Percentiles rank a stretch among this genome's conserved stretches.
phyloP scores from a whole-genome alignment of 2,888 invertebrate species.

The Ichneumon xanthorius region DNA sequence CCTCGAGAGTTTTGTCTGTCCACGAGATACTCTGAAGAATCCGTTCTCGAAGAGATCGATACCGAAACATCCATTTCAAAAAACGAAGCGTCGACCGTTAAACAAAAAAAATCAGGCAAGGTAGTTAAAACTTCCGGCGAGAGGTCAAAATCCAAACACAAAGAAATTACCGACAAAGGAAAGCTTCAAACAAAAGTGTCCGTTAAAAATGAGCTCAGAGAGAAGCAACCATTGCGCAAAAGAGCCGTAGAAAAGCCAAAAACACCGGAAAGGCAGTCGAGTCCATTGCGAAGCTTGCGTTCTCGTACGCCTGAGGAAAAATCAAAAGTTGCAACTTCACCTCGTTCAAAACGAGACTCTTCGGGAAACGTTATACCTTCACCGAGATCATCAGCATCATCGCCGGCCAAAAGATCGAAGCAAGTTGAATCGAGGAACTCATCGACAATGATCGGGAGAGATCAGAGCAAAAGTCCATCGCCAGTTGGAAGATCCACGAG shows the following conservation, averaged over 20 bases:
- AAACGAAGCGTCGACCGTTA: background rate
- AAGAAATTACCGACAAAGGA: slow-evolving; percentile 17
- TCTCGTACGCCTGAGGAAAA: slow-evolving; percentile 28
- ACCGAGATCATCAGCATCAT: slow-evolving; percentile 30
- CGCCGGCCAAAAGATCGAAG: slow-evolving; percentile 60
- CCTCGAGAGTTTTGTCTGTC: slow-evolving; percentile 70
- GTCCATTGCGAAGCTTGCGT: slow-evolving; percentile 46
- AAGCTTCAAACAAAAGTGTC: slow-evolving; percentile 9
- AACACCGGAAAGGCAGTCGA: slow-evolving; percentile 45
- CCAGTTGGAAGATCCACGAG: slow-evolving; percentile 42
- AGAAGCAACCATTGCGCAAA: slow-evolving; percentile 48
- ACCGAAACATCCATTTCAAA: slow-evolving; percentile 18
- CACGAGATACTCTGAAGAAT: slow-evolving; percentile 56
- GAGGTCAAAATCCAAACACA: slow-evolving; percentile 18
- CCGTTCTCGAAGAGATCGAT: slow-evolving; percentile 57
- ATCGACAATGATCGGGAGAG: background rate
- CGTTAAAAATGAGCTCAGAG: background rate
- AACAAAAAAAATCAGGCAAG: slow-evolving; percentile 54
- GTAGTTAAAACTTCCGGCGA: slow-evolving; percentile 28
- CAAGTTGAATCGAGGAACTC: slow-evolving; percentile 14
- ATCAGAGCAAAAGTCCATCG: slow-evolving; percentile 44
- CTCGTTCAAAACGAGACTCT: slow-evolving; percentile 62
- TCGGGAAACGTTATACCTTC: slow-evolving; percentile 59
- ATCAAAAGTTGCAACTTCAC: background rate
- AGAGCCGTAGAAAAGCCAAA: slow-evolving; percentile 49